Percentiles rank a stretch among this genome's conserved stretches.
Conservation (phyloP, 2,797 vertebrate genomes). For the Rhyacichthys aspro region DNA sequence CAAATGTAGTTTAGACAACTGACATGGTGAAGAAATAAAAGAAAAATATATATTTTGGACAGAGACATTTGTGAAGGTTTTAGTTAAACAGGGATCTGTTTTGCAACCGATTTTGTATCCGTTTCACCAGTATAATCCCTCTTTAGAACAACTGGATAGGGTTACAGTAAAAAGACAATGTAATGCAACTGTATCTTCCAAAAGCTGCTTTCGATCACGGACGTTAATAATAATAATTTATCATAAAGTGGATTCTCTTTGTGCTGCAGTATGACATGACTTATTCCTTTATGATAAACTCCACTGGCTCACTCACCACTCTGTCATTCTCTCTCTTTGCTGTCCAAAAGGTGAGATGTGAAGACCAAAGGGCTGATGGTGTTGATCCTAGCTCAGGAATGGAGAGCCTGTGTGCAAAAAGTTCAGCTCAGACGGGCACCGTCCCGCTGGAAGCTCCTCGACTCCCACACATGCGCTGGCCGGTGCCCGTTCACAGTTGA, state of each 20-base stretch:
- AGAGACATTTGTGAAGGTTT: background rate
- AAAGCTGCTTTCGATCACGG: constrained; percentile 38
- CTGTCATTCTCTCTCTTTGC: constrained; percentile 26
- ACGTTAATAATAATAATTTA: constrained; percentile 39
- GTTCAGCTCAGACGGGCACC: constrained; percentile 51
- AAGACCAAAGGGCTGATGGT: constrained; percentile 68
- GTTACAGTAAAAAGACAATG: constrained; percentile 31
- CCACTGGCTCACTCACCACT: constrained; percentile 33
- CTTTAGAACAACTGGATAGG: constrained; percentile 28
- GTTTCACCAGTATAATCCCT: constrained; percentile 22
- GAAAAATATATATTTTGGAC: constrained; percentile 7
- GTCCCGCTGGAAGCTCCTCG: constrained; percentile 60
- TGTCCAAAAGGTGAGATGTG: constrained; percentile 61
- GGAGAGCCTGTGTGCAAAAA: constrained; percentile 74
- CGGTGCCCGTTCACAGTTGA: constrained; percentile 69
- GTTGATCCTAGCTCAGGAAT: constrained; percentile 78
- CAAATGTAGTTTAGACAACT: constrained; percentile 21
- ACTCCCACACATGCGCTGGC: constrained; percentile 63
- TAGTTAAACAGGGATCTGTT: background rate
- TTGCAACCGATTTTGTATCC: background rate
- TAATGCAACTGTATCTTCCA: constrained; percentile 37
- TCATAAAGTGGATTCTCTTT: constrained; percentile 32
- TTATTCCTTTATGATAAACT: constrained; percentile 66
- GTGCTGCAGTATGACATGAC: constrained; percentile 37
- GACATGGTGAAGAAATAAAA: background rate